Evolutionary conservation across 2,888 invertebrate genomes (phyloP).

Genomic region (Mesopsocus fuscifrons): DNA sequence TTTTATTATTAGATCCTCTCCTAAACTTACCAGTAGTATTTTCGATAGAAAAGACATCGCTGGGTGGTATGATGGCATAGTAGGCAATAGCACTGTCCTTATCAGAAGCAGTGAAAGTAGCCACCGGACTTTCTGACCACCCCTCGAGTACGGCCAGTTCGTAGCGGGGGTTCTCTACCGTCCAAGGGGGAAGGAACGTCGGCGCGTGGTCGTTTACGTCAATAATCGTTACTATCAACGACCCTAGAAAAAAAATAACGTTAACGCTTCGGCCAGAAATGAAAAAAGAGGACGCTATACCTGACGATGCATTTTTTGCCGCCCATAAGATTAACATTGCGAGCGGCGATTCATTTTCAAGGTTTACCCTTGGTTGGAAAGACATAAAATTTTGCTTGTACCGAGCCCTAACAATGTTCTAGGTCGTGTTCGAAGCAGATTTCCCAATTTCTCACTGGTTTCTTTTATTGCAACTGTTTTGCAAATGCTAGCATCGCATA

Average conservation of each 20-base stretch:
- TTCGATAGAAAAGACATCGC: conserved; percentile 60
- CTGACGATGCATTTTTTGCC: too few species aligned
- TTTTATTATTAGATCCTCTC: too few species aligned
- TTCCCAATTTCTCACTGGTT: too few species aligned
- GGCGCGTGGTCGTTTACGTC: conserved; percentile 39
- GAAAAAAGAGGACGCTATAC: background rate
- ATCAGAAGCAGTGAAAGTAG: conserved; percentile 60
- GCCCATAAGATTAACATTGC: too few species aligned
- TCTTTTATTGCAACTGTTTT: too few species aligned
- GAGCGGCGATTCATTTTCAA: too few species aligned
- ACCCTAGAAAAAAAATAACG: conserved; percentile 27
- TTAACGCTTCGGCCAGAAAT: too few species aligned
- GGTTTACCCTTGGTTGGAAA: too few species aligned
- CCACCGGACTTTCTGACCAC: conserved; percentile 59
- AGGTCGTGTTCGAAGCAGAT: too few species aligned
- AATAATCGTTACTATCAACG: conserved; percentile 37
- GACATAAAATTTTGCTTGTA: too few species aligned
- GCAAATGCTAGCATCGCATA: too few species aligned
- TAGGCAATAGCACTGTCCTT: conserved; percentile 64
- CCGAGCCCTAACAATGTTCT: too few species aligned
- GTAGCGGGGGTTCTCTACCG: conserved; percentile 38
- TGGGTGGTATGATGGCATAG: conserved; percentile 44
- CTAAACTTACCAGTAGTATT: conserved; percentile 47
- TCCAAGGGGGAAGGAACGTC: conserved; percentile 51
- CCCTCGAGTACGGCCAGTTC: conserved; percentile 57